Conservation (phyloP, 2,113 vertebrate species). For the Festucalex cinctus region DNA sequence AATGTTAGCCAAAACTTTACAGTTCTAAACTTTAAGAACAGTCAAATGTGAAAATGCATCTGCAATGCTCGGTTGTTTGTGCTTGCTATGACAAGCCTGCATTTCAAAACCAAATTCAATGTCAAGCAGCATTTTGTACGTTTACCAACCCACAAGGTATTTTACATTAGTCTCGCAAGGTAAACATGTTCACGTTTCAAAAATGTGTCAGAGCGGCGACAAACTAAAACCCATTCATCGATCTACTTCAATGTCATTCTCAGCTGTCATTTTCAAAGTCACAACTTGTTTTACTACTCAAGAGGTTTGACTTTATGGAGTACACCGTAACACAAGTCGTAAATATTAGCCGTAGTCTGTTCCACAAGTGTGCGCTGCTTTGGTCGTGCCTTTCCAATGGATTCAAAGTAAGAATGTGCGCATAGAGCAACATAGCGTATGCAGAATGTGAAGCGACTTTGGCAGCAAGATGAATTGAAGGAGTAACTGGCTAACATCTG, state of each 20-base stretch:
- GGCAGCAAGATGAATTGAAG: constrained; percentile 58
- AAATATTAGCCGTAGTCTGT: constrained; percentile 27
- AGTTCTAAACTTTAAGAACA: background rate
- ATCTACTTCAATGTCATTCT: constrained; percentile 6
- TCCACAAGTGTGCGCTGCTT: background rate
- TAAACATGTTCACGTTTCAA: background rate
- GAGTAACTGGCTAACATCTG: constrained; percentile 74
- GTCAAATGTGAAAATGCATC: background rate
- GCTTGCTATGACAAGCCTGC: constrained; percentile 19
- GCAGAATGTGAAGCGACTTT: constrained; percentile 47
- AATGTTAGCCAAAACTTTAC: background rate
- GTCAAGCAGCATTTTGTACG: background rate
- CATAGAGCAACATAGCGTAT: constrained; percentile 29
- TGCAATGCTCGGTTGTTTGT: background rate
- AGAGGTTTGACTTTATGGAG: background rate
- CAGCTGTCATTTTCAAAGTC: constrained; percentile 8
- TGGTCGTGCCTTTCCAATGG: constrained; percentile 24
- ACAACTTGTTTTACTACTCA: background rate
- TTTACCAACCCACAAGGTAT: background rate
- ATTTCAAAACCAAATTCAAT: constrained; percentile 31
- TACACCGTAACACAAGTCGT: background rate
- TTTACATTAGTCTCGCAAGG: background rate
- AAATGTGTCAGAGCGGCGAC: background rate
- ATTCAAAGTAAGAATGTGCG: constrained; percentile 22
- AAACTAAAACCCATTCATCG: background rate